Evolutionary conservation across 2,797 vertebrate genomes (phyloP).

Genomic region (Erethizon dorsatum): DNA sequence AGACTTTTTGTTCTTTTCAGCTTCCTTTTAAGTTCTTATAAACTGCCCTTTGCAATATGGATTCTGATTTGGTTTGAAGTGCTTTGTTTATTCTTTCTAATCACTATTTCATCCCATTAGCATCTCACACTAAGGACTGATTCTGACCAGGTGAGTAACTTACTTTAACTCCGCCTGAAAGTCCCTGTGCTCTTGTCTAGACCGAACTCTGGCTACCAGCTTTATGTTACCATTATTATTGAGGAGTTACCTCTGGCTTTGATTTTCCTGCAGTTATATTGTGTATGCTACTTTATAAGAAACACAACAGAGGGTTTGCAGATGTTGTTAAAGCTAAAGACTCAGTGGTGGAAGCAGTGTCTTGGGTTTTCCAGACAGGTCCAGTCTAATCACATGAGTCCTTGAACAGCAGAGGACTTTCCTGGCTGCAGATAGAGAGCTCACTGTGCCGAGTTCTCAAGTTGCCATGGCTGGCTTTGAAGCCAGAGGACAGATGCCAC

Average conservation of each 20-base stretch:
- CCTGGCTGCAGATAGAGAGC: background rate
- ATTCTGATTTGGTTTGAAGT: background rate
- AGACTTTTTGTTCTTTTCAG: background rate
- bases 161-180: background rate
- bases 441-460: background rate
- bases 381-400: background rate
- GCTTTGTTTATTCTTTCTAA: background rate
- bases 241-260: constrained; percentile 14
- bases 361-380: background rate
- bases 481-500: background rate
- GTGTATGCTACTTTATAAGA: background rate
- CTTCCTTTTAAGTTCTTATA: background rate
- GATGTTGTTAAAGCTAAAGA: background rate
- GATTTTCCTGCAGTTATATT: background rate
- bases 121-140: background rate
- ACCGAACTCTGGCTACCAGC: background rate
- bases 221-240: background rate
- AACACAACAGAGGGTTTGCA: background rate
- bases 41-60: background rate
- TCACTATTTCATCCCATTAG: background rate
- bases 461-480: background rate
- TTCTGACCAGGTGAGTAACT: background rate
- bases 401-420: background rate
- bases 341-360: background rate
- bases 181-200: background rate